Conservation (phyloP, 2,113 vertebrate species). For the Bettongia penicillata region DNA sequence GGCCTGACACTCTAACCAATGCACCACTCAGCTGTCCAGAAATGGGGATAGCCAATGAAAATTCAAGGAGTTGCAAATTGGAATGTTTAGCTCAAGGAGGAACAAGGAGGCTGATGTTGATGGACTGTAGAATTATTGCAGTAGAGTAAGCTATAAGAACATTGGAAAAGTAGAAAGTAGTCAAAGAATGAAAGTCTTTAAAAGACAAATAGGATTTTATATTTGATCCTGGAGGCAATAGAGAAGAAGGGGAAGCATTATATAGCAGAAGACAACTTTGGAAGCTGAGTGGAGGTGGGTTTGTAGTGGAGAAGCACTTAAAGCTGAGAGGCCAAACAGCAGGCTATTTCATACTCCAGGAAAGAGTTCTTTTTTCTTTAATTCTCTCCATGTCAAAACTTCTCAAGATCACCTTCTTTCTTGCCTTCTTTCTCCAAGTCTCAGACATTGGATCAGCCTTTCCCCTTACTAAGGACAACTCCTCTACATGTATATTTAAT, state of each 20-base stretch:
- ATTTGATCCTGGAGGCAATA: not conserved
- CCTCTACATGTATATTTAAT: not conserved
- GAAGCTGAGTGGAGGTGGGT: not conserved
- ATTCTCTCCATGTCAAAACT: not conserved
- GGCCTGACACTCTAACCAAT: not conserved
- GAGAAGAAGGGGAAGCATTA: not conserved
- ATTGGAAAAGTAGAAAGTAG: not conserved
- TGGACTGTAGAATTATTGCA: not conserved
- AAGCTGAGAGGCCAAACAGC: not conserved
- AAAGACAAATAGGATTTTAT: not conserved
- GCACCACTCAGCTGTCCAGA: too few species aligned
- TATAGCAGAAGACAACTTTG: not conserved
- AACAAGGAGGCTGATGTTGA: not conserved
- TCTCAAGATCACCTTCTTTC: not conserved
- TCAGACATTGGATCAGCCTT: not conserved
- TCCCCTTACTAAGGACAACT: not conserved
- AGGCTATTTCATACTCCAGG: not conserved
- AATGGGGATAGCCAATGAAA: not conserved
- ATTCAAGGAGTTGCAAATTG: not conserved
- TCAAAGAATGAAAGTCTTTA: not conserved
- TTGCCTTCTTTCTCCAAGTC: not conserved
- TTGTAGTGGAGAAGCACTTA: not conserved
- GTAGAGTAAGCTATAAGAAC: not conserved
- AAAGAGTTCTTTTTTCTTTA: not conserved
- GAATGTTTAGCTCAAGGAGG: too few species aligned